Percentiles rank a stretch among this genome's conserved stretches.
Evolutionary conservation across 2,888 invertebrate genomes (phyloP).

Genomic region (Sinohyriopsis cumingii): DNA sequence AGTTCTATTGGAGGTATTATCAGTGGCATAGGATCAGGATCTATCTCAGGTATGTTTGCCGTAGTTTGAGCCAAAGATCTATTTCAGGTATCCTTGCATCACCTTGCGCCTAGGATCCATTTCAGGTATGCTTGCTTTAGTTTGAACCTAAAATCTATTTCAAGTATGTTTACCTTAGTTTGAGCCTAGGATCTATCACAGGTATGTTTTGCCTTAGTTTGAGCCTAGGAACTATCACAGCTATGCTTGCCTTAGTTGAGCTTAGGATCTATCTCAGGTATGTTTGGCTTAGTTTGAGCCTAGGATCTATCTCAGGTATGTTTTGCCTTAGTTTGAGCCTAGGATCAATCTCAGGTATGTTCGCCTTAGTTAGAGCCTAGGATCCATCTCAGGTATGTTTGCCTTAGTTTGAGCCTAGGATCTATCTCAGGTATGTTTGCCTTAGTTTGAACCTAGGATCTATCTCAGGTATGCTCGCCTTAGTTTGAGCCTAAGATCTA

Average conservation of each 20-base stretch:
- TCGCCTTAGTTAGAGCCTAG: too few relatives aligned
- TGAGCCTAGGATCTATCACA: background rate
- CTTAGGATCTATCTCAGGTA: background rate
- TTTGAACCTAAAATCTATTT: background rate
- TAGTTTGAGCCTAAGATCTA: background rate
- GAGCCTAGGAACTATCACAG: background rate
- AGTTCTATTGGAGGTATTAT: constrained; percentile 26
- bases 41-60: background rate
- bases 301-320: background rate
- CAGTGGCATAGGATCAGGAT: background rate
- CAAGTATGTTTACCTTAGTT: background rate
- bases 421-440: background rate
- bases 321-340: too few relatives aligned
- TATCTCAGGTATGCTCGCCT: background rate
- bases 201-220: background rate
- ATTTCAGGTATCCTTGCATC: background rate
- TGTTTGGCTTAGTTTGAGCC: too few relatives aligned
- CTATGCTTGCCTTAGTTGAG: background rate
- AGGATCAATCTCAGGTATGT: background rate
- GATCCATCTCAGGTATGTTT: background rate
- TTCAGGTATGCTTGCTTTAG: background rate
- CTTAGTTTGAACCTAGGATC: background rate
- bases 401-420: background rate
- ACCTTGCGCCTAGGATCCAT: background rate
- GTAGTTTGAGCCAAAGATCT: background rate